Conservation (phyloP, 2,113 vertebrate genomes). For the Oophaga pumilio region DNA sequence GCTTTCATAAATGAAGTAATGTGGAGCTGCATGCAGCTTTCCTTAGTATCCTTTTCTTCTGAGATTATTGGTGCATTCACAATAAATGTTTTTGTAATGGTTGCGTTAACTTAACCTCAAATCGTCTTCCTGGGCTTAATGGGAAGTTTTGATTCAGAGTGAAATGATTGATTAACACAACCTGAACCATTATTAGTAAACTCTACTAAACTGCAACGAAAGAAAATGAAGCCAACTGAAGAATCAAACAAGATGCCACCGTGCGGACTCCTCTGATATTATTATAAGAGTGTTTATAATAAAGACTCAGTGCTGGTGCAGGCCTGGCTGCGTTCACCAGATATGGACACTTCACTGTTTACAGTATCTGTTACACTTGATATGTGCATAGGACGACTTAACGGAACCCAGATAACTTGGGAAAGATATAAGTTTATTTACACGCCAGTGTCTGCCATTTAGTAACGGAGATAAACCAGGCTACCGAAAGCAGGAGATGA, state of each 20-base stretch:
- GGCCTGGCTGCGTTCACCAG: slow-evolving; percentile 23
- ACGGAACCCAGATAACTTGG: slow-evolving; percentile 37
- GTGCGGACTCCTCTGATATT: neutral
- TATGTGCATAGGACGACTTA: slow-evolving; percentile 41
- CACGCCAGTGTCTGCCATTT: slow-evolving; percentile 22
- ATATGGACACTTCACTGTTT: slow-evolving; percentile 47
- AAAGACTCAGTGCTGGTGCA: slow-evolving; percentile 1
- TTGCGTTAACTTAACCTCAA: neutral
- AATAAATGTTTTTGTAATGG: slow-evolving; percentile 28
- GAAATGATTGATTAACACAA: slow-evolving; percentile 14
- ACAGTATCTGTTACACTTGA: slow-evolving; percentile 53
- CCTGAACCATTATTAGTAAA: slow-evolving; percentile 12
- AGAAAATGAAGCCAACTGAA: neutral
- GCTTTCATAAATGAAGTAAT: neutral
- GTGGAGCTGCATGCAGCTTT: neutral
- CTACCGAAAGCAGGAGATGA: slow-evolving; percentile 22
- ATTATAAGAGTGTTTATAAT: slow-evolving; percentile 46
- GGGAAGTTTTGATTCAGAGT: slow-evolving; percentile 10
- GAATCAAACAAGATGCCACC: neutral
- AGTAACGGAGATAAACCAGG: neutral
- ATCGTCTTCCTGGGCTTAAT: neutral
- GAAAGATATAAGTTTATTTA: neutral
- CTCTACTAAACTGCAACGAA: slow-evolving; percentile 12
- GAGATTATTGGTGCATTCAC: neutral
- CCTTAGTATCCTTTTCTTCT: neutral